These are phyloP conservation scores for Cheilosia pagana DNA, from an alignment of 2,888 invertebrate genomes.

Conservation along the genomic window DNA sequence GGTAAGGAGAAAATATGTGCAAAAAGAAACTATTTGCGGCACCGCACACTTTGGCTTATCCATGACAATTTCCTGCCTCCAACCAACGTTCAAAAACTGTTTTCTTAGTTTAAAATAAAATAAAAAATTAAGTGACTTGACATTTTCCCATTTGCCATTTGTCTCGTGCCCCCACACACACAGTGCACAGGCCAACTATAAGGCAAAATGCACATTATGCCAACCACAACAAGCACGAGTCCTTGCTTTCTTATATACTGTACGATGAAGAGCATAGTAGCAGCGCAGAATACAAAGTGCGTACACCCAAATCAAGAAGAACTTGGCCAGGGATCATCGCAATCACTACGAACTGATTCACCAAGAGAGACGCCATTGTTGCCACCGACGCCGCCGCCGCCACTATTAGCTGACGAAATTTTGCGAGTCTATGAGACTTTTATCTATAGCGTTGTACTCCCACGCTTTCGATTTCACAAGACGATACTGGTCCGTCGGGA, in stretches of 20 bases:
- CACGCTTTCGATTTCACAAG: constrained; percentile 58
- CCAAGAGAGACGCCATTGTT: constrained; percentile 36
- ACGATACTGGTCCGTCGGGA: constrained; percentile 36
- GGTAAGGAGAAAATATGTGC: background rate
- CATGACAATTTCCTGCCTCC: constrained; percentile 53
- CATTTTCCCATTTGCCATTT: constrained; percentile 70
- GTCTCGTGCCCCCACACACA: constrained; percentile 50
- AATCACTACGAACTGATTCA: constrained; percentile 55
- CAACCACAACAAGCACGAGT: constrained; percentile 47
- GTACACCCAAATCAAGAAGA: constrained; percentile 54
- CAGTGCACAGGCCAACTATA: constrained; percentile 27
- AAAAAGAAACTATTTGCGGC: constrained; percentile 4
- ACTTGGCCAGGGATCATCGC: constrained; percentile 56
- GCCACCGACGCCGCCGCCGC: constrained; percentile 18
- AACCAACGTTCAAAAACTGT: constrained; percentile 28
- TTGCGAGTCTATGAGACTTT: background rate
- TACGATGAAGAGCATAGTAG: too few relatives aligned
- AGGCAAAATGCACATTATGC: constrained; percentile 39
- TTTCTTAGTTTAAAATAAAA: background rate
- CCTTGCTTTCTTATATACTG: background rate
- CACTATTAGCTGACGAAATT: constrained; percentile 29
- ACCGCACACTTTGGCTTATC: constrained; percentile 25
- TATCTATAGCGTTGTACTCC: constrained; percentile 31
- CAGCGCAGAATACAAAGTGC: constrained; percentile 35
- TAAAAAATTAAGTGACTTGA: constrained; percentile 63